Percentiles rank a stretch among this genome's conserved stretches.
Evolutionary conservation across 2,113 vertebrate genomes (phyloP).

Genomic region (Solea senegalensis): DNA sequence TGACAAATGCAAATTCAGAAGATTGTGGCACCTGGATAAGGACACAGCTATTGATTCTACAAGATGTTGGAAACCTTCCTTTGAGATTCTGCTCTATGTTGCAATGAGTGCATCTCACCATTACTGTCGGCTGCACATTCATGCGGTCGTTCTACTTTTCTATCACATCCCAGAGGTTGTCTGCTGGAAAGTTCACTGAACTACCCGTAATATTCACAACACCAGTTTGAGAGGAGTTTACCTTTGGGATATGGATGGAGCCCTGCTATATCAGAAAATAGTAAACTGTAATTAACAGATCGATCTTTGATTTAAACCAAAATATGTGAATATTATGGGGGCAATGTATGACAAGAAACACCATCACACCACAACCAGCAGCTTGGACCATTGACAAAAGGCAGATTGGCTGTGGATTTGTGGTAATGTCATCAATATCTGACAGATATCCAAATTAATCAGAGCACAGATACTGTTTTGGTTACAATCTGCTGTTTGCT

Average conservation of each 20-base stretch:
- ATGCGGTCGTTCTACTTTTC: too few relatives aligned
- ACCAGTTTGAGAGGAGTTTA: neutral
- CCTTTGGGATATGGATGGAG: too few relatives aligned
- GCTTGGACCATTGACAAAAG: neutral
- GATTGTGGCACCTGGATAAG: too few relatives aligned
- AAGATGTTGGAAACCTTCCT: neutral
- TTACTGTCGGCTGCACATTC: too few relatives aligned
- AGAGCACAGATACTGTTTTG: neutral
- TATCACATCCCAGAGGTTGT: too few relatives aligned
- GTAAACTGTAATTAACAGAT: too few relatives aligned
- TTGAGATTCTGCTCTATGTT: neutral
- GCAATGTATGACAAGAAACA: neutral
- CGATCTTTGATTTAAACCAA: too few relatives aligned
- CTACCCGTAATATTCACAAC: too few relatives aligned
- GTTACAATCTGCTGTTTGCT: constrained; percentile 47
- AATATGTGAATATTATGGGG: neutral
- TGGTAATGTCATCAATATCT: neutral
- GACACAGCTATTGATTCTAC: neutral
- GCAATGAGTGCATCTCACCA: neutral
- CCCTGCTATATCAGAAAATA: too few relatives aligned
- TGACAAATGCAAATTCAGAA: too few relatives aligned
- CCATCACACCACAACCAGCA: neutral
- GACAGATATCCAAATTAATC: neutral
- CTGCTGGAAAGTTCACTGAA: too few relatives aligned
- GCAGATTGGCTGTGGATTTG: neutral